Base-by-base conservation (phyloP, 2,888 invertebrate species). In the Lepidochrysops patricia region DNA sequence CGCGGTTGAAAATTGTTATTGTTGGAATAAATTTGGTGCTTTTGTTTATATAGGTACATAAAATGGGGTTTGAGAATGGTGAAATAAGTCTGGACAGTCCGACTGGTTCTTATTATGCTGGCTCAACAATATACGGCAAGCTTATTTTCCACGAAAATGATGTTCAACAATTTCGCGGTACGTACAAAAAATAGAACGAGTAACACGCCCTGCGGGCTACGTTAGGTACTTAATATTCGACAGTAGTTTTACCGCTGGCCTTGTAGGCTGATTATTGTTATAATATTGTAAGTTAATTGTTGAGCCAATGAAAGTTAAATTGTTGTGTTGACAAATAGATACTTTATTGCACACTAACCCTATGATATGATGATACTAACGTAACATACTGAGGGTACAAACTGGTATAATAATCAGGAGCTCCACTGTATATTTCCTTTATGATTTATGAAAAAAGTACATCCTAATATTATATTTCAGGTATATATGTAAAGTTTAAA, bases 401-500 rank as follows among this genome's bases (percentile, higher is more conserved):
- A n/a, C n/a, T n/a, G n/a, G n/a, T n/a, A n/a, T n/a, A n/a, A n/a
- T n/a, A n/a, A n/a, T n/a, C n/a, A n/a, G n/a, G n/a, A n/a, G n/a
- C n/a, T n/a, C n/a, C n/a, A n/a, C n/a, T n/a, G n/a, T n/a, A n/a
- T n/a, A n/a, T n/a, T n/a, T n/a, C n/a, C n/a, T n/a, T n/a, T n/a
- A n/a, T n/a, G n/a, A n/a, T n/a, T n/a, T n/a, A n/a, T n/a, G n/a
- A n/a, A n/a, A n/a, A n/a, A n/a, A n/a, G n/a, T n/a, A n/a, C n/a
- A n/a, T n/a, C n/a, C n/a, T 32, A 9, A 6, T 32, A 9, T 25
- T 7, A 37, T 61, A 1, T 74, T 70, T 0, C 66, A 91, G 91
- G 91, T 12, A 85, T 91, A 48, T 89, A 86, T 65, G 74, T 90
- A 4, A 84, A 87, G 61, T 70, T 91, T 2, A 83, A 82, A 60